Evolutionary conservation across 2,113 vertebrate genomes (phyloP).

Genomic region (Calidris pugnax): DNA sequence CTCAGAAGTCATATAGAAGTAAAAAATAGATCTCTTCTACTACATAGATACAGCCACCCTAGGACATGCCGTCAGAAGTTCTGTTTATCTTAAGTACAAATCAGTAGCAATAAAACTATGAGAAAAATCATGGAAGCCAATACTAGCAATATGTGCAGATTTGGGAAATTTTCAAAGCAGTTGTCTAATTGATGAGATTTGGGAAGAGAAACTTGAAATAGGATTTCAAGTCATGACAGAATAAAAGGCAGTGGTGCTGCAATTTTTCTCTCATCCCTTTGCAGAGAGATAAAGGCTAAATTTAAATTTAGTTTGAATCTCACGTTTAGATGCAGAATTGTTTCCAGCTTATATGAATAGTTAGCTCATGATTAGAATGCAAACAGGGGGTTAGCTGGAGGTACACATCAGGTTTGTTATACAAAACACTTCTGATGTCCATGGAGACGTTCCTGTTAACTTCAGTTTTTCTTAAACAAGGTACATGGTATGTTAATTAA

Average conservation of each 20-base stretch:
- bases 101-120: background rate
- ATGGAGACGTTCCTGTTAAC: background rate
- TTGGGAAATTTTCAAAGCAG: background rate
- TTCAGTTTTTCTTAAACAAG: background rate
- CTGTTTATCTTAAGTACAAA: background rate
- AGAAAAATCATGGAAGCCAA: background rate
- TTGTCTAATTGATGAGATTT: background rate
- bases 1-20: background rate
- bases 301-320: background rate
- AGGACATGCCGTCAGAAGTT: background rate
- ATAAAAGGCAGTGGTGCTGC: background rate
- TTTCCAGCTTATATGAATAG: background rate
- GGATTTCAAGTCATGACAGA: background rate
- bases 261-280: background rate
- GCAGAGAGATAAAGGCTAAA: background rate
- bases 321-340: background rate
- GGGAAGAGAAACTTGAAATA: background rate
- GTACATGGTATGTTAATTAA: background rate
- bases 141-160: background rate
- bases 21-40: background rate
- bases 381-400: background rate
- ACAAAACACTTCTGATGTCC: background rate
- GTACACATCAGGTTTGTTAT: background rate
- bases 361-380: background rate
- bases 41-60: background rate